Base-by-base conservation (phyloP, 2,888 invertebrate genomes). In the Heliconius cydno region DNA sequence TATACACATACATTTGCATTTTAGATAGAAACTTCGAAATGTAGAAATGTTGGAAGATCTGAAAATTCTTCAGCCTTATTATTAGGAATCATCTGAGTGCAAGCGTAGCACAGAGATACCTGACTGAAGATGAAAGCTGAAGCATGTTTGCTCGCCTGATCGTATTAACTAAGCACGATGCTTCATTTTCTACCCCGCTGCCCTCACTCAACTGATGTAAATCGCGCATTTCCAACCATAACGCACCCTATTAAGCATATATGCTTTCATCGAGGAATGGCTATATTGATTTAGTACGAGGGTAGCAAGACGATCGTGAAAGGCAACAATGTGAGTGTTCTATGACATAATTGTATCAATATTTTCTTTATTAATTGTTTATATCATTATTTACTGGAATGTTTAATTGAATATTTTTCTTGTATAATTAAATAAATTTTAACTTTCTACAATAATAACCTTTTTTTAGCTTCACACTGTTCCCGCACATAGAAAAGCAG, bases 41-140 rank as follows among this genome's bases (percentile, higher is more conserved):
- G 38, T 13, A 28, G 38, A n/a, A 60, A 57, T 30, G 25, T 60
- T 68, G 68, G 66, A 63, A 68, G 30, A 78, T 76, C 73, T 66
- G 75, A 72, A 76, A 77, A 76, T 63, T 72, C 63, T 79, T 68
- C 57, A 80, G 74, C 75, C 28, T 74, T 25, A 52, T 67, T 78
- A 80, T 79, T 71, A 77, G 78, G 76, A 81, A 81, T 82, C 83
- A 84, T 80, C 82, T 83, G 85, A 84, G 86, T 88, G 84, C 83
- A 83, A 82, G 83, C 85, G 83, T 82, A 84, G 83, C 83, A 82
- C 84, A 86, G 90, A 90, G 89, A 93, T 91, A 93, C 90, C 89
- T 89, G 90, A 92, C 88, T 92, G 93, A 92, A 94, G 94, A 95
- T 95, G 94, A 95, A 95, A 95, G 94, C 94, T 86, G 84, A 88